Evolutionary conservation across 2,797 vertebrate species (phyloP).

Genomic region (Vireo griseus): DNA sequence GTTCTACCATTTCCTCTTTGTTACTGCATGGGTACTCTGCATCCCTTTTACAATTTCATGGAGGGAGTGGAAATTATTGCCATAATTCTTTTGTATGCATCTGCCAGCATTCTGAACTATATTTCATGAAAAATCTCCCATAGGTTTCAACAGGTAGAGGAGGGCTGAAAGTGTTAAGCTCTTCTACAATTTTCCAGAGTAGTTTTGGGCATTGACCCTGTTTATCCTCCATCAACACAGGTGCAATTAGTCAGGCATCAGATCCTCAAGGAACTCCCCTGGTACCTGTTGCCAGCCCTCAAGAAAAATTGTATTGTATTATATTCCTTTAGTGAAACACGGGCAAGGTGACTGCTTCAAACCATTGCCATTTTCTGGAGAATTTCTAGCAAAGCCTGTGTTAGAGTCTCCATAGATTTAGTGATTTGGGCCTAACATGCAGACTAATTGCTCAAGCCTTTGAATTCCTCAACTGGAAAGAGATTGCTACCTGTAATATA

Average conservation of each 20-base stretch:
- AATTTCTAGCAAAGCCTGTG: not conserved
- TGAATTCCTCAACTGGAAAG: conserved; percentile 14
- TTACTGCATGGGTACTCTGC: not conserved
- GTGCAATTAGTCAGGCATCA: not conserved
- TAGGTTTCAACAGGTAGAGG: not conserved
- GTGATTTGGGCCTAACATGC: not conserved
- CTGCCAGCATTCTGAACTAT: not conserved
- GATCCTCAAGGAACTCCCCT: not conserved
- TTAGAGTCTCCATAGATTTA: not conserved
- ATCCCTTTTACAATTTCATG: not conserved
- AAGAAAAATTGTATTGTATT: not conserved
- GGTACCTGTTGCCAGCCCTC: not conserved
- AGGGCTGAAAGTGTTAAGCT: not conserved
- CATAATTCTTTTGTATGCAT: not conserved
- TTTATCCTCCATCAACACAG: not conserved
- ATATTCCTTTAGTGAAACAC: not conserved
- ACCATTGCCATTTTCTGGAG: not conserved
- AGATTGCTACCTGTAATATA: conserved; percentile 15
- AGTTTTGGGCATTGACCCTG: not conserved
- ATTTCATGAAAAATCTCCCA: not conserved
- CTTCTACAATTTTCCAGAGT: not conserved
- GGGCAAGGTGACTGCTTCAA: not conserved
- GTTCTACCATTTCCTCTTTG: not conserved
- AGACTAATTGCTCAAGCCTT: not conserved
- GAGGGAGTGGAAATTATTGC: not conserved